These are phyloP conservation scores for Eupithecia abbreviata DNA, from an alignment of 2,888 invertebrate genomes.

Conservation along the genomic window DNA sequence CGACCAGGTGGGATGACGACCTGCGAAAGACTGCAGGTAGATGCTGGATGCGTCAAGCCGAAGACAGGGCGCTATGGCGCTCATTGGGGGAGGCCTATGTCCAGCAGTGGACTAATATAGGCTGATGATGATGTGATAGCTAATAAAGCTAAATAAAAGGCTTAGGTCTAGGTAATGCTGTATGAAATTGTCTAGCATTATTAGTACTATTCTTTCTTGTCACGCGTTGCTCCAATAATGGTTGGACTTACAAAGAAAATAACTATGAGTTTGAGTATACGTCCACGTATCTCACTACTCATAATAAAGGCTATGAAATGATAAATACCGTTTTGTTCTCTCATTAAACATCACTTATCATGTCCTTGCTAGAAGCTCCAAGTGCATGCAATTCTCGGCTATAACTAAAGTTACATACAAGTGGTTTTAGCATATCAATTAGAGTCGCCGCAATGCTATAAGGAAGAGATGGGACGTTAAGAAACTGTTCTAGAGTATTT, in stretches of 20 bases:
- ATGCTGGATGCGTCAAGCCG: no score
- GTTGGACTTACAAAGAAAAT: not conserved
- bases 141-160: no score
- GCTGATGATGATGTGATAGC: no score
- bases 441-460: slow-evolving; percentile 48
- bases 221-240: not conserved
- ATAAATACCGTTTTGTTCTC: not conserved
- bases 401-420: not conserved
- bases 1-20: no score
- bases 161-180: no score
- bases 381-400: not conserved
- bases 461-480: slow-evolving; percentile 67
- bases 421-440: slow-evolving; percentile 9
- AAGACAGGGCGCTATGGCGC: no score
- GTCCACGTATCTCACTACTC: not conserved
- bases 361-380: slow-evolving; percentile 3
- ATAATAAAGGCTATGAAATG: slow-evolving; percentile 6
- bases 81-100: no score
- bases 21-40: no score
- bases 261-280: not conserved
- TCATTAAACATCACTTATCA: slow-evolving; percentile 8
- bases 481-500: slow-evolving; percentile 46
- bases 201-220: not conserved
- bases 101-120: no score
- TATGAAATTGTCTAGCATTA: no score